phyloP scores from a whole-genome alignment of 2,797 vertebrate genomes.

The Acanthiza pusilla region DNA sequence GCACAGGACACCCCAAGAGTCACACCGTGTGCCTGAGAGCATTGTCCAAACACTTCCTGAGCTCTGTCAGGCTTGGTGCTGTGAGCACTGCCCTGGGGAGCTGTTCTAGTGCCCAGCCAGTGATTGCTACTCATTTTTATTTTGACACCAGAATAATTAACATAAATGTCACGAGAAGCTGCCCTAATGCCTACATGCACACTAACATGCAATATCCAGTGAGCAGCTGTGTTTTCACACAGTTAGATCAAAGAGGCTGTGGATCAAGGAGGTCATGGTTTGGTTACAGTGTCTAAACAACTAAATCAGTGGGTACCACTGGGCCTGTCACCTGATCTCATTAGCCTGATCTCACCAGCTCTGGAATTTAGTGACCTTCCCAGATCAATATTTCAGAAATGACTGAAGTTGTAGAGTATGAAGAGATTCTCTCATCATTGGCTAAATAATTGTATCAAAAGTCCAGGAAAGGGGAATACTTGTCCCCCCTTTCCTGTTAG shows the following conservation, averaged over 20 bases:
- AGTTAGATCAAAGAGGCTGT: constrained; percentile 47
- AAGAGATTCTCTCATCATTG: not conserved
- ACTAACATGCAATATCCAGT: not conserved
- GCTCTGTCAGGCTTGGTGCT: not conserved
- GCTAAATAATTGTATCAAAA: not conserved
- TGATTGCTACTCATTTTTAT: not conserved
- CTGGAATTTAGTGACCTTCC: constrained; percentile 37
- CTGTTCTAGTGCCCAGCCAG: not conserved
- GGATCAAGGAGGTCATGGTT: constrained; percentile 45
- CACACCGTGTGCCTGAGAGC: not conserved
- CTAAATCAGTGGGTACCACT: constrained; percentile 44
- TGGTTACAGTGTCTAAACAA: constrained; percentile 57
- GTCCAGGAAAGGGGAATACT: not conserved
- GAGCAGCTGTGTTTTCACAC: constrained; percentile 56
- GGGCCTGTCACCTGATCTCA: constrained; percentile 41
- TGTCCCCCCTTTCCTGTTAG: not conserved
- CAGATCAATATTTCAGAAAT: constrained; percentile 54
- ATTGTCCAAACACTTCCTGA: not conserved
- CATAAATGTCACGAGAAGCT: not conserved
- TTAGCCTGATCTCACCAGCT: constrained; percentile 38
- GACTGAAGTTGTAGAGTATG: constrained; percentile 8
- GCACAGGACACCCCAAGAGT: not conserved
- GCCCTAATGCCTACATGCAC: not conserved
- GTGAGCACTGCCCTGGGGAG: not conserved
- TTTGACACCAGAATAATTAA: not conserved